Conservation (phyloP, 1,140 invertebrate species). For the Pachypeltis micranthus region DNA sequence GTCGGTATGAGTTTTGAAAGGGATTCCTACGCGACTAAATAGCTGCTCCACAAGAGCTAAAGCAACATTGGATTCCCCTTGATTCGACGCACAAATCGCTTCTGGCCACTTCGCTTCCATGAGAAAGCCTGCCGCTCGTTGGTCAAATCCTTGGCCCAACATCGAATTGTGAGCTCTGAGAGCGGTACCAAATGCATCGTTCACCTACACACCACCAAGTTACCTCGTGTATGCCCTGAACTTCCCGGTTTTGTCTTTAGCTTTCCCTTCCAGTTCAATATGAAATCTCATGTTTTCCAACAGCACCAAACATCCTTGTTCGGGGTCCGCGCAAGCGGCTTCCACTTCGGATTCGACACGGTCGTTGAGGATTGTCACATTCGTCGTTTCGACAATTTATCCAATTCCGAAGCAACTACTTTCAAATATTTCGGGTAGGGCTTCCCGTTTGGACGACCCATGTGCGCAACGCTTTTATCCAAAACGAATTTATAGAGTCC, state of each 20-base stretch:
- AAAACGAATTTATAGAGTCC: constrained; percentile 90
- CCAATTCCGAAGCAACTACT: constrained; percentile 83
- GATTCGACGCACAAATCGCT: too few species aligned
- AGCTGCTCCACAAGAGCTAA: too few species aligned
- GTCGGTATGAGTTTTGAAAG: too few species aligned
- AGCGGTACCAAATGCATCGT: constrained; percentile 99
- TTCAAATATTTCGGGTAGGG: constrained; percentile 77
- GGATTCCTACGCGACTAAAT: too few species aligned
- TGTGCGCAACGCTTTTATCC: constrained; percentile 86
- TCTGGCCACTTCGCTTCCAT: too few species aligned
- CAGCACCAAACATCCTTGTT: constrained; percentile 76
- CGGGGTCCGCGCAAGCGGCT: constrained; percentile 74
- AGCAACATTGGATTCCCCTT: too few species aligned
- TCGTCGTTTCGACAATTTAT: constrained; percentile 67
- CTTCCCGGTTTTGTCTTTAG: constrained; percentile 70
- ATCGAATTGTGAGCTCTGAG: constrained; percentile 94
- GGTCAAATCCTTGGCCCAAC: constrained; percentile 77
- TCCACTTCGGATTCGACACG: constrained; percentile 91
- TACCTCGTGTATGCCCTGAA: constrained; percentile 88
- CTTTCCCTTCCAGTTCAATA: constrained; percentile 96
- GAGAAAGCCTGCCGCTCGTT: constrained; percentile 90
- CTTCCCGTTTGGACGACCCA: constrained; percentile 89
- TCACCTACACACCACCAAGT: constrained; percentile 94
- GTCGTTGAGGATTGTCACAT: constrained; percentile 80
- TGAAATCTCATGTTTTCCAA: constrained; percentile 96